Evolutionary conservation across 2,113 vertebrate genomes (phyloP).

Genomic region (Oryctolagus cuniculus): mOryCun1.1 NC_091432.1:47330001-47330500

Average conservation of each 20-base stretch:
- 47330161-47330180: neutral
- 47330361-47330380: neutral
- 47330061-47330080: neutral
- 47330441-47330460: neutral
- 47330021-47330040: neutral
- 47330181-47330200: neutral
- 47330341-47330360: neutral
- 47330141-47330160: neutral
- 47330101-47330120: neutral
- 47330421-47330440: too few species aligned
- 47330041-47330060: neutral
- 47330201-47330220: neutral
- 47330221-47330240: neutral
- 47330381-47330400: neutral
- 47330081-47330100: neutral
- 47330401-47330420: neutral
- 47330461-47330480: neutral
- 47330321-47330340: neutral
- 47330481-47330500: neutral
- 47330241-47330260: slow-evolving; percentile 57
- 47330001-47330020: neutral
- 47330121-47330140: neutral
- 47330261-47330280: neutral
- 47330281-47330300: neutral
- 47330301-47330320: neutral